Conservation (phyloP, 2,888 invertebrate genomes). For the Theretra japonica region DNA sequence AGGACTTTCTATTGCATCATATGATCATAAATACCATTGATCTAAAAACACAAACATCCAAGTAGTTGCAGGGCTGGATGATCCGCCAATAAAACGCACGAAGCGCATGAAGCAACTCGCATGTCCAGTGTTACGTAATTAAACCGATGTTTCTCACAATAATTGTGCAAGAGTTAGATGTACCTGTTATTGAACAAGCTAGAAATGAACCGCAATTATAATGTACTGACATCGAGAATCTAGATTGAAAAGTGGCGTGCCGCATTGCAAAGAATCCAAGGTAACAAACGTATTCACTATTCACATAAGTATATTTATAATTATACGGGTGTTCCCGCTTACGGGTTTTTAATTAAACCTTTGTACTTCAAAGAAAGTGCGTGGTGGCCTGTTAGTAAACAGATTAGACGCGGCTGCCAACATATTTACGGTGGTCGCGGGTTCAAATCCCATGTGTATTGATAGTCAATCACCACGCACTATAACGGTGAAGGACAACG, state of each 20-base stretch:
- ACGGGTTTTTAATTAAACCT: no score
- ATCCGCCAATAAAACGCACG: slow-evolving; percentile 25
- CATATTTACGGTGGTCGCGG: no score
- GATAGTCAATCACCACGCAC: no score
- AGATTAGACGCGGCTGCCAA: no score
- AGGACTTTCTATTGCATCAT: neutral
- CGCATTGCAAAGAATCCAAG: slow-evolving; percentile 3
- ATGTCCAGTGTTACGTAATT: slow-evolving; percentile 46
- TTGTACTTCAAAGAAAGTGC: no score
- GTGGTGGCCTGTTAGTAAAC: no score
- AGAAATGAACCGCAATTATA: slow-evolving; percentile 29
- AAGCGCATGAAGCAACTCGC: slow-evolving; percentile 36
- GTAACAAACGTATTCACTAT: neutral
- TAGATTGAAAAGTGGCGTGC: slow-evolving; percentile 8
- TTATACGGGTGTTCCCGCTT: no score
- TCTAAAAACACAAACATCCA: neutral
- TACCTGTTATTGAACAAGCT: slow-evolving; percentile 29
- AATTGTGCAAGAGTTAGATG: slow-evolving; percentile 46
- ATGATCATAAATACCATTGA: neutral
- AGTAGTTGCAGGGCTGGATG: slow-evolving; percentile 1
- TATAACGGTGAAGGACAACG: no score
- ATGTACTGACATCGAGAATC: slow-evolving; percentile 12
- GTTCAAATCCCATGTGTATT: no score
- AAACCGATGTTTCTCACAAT: slow-evolving; percentile 44
- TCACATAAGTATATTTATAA: no score